Conservation (phyloP, 2,113 vertebrate genomes). For the Sciurus niger region DNA sequence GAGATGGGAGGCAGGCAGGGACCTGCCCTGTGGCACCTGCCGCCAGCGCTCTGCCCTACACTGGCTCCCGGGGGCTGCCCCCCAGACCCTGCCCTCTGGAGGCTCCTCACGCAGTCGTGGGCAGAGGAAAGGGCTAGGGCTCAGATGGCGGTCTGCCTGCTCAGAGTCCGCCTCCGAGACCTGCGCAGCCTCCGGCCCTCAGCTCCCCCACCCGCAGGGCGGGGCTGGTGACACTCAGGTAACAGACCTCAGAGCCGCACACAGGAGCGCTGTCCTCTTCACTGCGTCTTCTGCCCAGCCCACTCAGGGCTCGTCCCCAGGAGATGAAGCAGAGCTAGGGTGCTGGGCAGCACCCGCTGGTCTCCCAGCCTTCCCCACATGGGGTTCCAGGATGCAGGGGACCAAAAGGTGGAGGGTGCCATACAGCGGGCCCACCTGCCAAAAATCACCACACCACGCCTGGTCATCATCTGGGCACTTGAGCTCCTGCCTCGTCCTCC, state of each 20-base stretch:
- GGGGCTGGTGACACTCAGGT: neutral
- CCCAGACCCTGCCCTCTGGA: neutral
- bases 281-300: neutral
- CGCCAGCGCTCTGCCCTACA: fast-evolving
- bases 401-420: neutral
- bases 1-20: neutral
- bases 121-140: neutral
- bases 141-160: fast-evolving
- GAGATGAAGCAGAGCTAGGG: neutral
- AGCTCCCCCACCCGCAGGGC: fast-evolving
- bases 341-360: neutral
- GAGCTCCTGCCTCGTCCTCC: slow-evolving; percentile 28
- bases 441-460: neutral
- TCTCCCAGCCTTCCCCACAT: fast-evolving
- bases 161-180: fast-evolving
- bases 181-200: neutral
- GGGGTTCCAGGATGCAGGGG: neutral
- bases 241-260: neutral
- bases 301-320: neutral
- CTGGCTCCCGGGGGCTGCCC: fast-evolving
- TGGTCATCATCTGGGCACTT: slow-evolving; percentile 60
- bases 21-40: neutral
- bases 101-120: no score
- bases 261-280: neutral
- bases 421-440: fast-evolving